Evolutionary conservation across 2,888 invertebrate species (phyloP), one percentile per base, ranked within the genome.

Genomic region (Eremobia ochroleuca): DNA sequence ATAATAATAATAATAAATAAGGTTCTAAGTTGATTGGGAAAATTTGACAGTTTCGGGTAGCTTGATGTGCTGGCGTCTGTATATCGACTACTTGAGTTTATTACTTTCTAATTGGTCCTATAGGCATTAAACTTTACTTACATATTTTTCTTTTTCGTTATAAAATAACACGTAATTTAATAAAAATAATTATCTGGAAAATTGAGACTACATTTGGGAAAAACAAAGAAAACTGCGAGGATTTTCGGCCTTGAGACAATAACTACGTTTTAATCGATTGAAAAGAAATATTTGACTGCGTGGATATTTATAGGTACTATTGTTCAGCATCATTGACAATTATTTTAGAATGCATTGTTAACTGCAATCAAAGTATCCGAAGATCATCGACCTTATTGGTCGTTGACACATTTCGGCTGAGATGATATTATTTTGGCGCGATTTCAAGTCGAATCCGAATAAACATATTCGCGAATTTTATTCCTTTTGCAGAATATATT

Each of bases 321-420:
- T n/a, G 11, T 28, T 9, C 13, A 43, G 28, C 0, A 43, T 34
- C 25, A 55, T 61, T 31, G 11, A 25, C 49, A 43, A 28, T 66
- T 64, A 28, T 66, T 64, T 65, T 61, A 61, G n/a, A 74, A 6
- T 40, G 34, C 28, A 65, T n/a, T 73, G 37, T 76, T 37, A 40
- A 62, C 18, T 71, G 58, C 25, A 61, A 55, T 82, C 9, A 67
- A 85, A 82, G 80, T 73, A 80, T 79, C 40, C 15, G 82, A 89
- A 92, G 92, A 90, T 92, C 91, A 87, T 81, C 89, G 93, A 92
- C 91, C 93, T 87, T 75, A 77, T 87, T 88, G 89, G 88, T 84
- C 90, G 84, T 90, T 91, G 84, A 85, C 89, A 86, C 85, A 86
- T 90, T 89, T 89, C 88, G 81, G 83, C 82, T 78, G 82, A 67